Evolutionary conservation across 2,113 vertebrate species (phyloP).

Genomic region (Phaethornis superciliosus): DNA sequence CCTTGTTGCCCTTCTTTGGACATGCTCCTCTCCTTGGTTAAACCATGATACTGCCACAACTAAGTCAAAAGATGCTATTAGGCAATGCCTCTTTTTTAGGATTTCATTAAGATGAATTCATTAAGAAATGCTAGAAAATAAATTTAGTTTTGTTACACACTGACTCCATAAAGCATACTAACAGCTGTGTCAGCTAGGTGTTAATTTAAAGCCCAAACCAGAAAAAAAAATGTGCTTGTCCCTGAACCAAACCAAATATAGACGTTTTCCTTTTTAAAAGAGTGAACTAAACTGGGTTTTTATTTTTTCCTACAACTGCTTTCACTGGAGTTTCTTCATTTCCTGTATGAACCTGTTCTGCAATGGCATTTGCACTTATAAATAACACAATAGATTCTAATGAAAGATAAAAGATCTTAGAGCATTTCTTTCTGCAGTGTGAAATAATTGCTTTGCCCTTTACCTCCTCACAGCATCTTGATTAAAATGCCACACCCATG

Average conservation of each 20-base stretch:
- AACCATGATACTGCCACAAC: background rate
- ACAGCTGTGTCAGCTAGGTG: background rate
- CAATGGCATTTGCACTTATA: background rate
- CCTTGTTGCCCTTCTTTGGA: no score
- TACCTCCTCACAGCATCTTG: background rate
- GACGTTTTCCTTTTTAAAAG: background rate
- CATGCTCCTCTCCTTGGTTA: no score
- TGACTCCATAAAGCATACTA: background rate
- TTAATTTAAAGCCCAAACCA: background rate
- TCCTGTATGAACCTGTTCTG: slow-evolving; percentile 48
- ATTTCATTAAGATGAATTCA: background rate
- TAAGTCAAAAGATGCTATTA: background rate
- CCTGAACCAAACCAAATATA: background rate
- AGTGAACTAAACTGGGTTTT: background rate
- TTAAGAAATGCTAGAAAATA: background rate
- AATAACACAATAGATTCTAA: background rate
- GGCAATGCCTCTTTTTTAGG: background rate
- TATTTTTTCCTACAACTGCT: slow-evolving; percentile 31
- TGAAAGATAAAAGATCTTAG: background rate
- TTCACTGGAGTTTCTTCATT: slow-evolving; percentile 29
- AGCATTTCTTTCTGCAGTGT: background rate
- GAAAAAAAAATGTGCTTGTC: background rate
- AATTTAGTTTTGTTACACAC: background rate
- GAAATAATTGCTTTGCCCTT: background rate
- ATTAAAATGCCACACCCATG: slow-evolving; percentile 18